Conservation (phyloP, 2,888 invertebrate genomes). For the Acronicta leporina region DNA sequence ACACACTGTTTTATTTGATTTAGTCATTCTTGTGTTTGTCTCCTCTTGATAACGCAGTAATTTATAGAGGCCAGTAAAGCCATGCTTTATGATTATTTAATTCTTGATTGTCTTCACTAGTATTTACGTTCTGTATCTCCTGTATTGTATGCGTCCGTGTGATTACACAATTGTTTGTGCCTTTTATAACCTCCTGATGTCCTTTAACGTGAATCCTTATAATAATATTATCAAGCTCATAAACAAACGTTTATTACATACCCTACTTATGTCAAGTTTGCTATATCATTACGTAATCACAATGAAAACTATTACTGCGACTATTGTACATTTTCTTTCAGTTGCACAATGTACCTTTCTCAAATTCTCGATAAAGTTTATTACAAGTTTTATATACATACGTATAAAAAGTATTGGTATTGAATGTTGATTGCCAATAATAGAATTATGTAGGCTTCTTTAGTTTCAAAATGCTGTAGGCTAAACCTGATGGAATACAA, state of each 20-base stretch:
- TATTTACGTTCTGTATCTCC: slow-evolving; percentile 73
- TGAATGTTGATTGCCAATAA: neutral
- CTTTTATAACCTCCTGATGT: slow-evolving; percentile 66
- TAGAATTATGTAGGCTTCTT: slow-evolving; percentile 1
- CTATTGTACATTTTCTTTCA: slow-evolving; percentile 9
- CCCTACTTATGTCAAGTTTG: slow-evolving; percentile 41
- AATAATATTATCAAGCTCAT: slow-evolving; percentile 62
- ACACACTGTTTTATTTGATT: slow-evolving; percentile 81
- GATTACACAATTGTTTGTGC: slow-evolving; percentile 68
- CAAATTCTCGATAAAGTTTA: no score
- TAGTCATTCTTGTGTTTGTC: slow-evolving; percentile 77
- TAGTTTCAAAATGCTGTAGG: slow-evolving; percentile 16
- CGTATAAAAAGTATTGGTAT: no score
- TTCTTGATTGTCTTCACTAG: slow-evolving; percentile 76
- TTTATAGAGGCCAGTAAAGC: slow-evolving; percentile 84
- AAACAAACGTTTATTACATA: slow-evolving; percentile 58
- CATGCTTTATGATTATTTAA: slow-evolving; percentile 83
- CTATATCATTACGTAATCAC: slow-evolving; percentile 41
- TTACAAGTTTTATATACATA: no score
- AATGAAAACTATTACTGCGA: slow-evolving; percentile 18
- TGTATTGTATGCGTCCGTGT: slow-evolving; percentile 68
- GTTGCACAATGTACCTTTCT: neutral
- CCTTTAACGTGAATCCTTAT: slow-evolving; percentile 68
- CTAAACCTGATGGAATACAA: slow-evolving; percentile 43
- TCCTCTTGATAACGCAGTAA: slow-evolving; percentile 75